phyloP scores from a whole-genome alignment of 2,797 vertebrate genomes.

The Sarcophilus harrisii region DNA sequence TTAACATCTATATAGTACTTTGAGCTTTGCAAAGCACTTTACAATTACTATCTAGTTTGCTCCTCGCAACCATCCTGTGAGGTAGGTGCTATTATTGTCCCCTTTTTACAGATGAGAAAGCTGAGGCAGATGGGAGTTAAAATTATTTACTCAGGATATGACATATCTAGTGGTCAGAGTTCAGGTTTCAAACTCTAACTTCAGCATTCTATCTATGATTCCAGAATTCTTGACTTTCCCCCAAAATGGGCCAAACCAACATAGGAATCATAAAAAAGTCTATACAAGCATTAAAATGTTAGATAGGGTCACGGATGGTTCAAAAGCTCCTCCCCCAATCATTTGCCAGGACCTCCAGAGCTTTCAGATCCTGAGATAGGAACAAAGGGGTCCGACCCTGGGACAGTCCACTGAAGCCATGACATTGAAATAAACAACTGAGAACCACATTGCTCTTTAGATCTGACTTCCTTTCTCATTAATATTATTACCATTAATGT shows the following conservation, averaged over 20 bases:
- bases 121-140: background rate
- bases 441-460: background rate
- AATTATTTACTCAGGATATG: background rate
- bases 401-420: slow-evolving; percentile 19
- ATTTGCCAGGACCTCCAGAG: background rate
- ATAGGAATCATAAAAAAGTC: background rate
- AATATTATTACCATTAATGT: slow-evolving; percentile 14
- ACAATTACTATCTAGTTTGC: background rate
- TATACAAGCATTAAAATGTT: background rate
- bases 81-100: background rate
- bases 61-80: background rate
- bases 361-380: slow-evolving; percentile 1
- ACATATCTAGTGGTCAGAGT: background rate
- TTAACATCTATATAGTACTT: background rate
- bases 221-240: background rate
- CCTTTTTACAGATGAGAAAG: background rate
- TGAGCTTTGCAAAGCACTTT: background rate
- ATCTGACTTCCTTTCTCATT: slow-evolving; percentile 13
- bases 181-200: background rate
- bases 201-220: background rate
- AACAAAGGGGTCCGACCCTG: background rate
- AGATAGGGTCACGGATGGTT: background rate
- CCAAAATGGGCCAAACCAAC: background rate
- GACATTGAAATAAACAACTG: background rate
- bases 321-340: slow-evolving; percentile 25